Evolutionary conservation across 2,888 invertebrate species (phyloP), one percentile per base, ranked within the genome.

Genomic region (Neoitamus cyanurus): DNA sequence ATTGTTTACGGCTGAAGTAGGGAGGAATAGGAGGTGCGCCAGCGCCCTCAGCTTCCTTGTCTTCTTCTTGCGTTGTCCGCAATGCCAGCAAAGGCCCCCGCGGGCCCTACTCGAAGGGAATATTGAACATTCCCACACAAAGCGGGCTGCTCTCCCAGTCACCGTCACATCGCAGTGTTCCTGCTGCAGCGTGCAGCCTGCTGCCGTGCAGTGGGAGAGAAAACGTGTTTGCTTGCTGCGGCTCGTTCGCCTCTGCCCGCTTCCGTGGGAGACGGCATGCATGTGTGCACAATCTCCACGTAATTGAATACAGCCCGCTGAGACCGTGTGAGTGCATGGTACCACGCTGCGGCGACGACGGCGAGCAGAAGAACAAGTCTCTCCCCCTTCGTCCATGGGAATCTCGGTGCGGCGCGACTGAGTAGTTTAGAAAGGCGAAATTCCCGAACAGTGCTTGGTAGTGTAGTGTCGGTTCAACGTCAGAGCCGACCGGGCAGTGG

Each of bases 391-490:
- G 58, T n/a, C 25, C 58, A 2, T 58, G 58, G 58, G 58, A 58
- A 58, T 58, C 58, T 37, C 58, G 58, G 58, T 20, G 58, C 58
- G 58, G 20, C 58, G 25, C 25, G 58, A 15, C 58, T 31, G n/a
- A 70, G 70, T 0, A 25, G 34, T 89, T 88, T 89, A 89, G 90
- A 90, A 90, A 89, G 88, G 88, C 88, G 84, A 87, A 85, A 85
- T 86, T 83, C 86, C 87, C 88, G 70, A 34, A 30, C 89, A 90
- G 89, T 90, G 87, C 31, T 46, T 89, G 87, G 88, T 87, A 86
- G 87, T 86, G 88, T 90, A 91, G 91, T 90, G 89, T 90, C 90
- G 91, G 91, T 90, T 91, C 88, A 90, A 89, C 90, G 88, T 89
- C 88, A 88, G 88, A 88, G 87, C 88, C 89, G 89, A 89, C 87